Evolutionary conservation across 2,888 invertebrate species (phyloP), one percentile per base, ranked within the genome.

Genomic region (Drosophila fulvimacula): DNA sequence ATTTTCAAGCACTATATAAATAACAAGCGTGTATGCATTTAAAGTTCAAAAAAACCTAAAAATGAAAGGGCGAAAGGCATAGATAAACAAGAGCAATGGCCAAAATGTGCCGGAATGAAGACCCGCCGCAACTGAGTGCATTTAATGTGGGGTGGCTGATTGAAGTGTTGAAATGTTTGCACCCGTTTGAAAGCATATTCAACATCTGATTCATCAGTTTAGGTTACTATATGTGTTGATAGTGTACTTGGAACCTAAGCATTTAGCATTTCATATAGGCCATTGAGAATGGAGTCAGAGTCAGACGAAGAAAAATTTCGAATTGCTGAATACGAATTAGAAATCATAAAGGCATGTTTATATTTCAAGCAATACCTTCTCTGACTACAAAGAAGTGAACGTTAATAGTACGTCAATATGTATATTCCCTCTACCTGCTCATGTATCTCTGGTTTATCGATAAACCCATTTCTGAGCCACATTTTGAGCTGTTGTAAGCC

Each of bases 1-100:
- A 83, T 88, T 88, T 83, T 70, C 38, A 80, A 83, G 88, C 78
- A 88, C 82, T 75, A 67, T 74, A 82, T 85, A 82, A 88, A 82
- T 79, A 88, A 82, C 74, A 70, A 68, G 74, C 68, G 68, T 80
- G 81, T 75, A 61, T 79, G 79, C 69, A 67, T 69, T 68, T 53
- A 79, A 73, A 74, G 56, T 69, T 64, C 52, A 46, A 38, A 42
- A 42, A n/a, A 2, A 30, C n/a, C 27, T n/a, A 41, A 55, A 61
- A 87, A 58, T 36, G 69, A 79, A 82, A 82, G 86, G 86, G 88
- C 88, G 88, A 85, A 88, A 77, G 73, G 79, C 84, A 63, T 49
- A 49, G 46, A 39, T 48, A 49, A 76, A 51, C 52, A 59, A 62
- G 57, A 60, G 78, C 69, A 76, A 58, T 42, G 52, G 24, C 61